Base-by-base conservation (phyloP, 2,888 invertebrate genomes). In the Eudemis profundana region DNA sequence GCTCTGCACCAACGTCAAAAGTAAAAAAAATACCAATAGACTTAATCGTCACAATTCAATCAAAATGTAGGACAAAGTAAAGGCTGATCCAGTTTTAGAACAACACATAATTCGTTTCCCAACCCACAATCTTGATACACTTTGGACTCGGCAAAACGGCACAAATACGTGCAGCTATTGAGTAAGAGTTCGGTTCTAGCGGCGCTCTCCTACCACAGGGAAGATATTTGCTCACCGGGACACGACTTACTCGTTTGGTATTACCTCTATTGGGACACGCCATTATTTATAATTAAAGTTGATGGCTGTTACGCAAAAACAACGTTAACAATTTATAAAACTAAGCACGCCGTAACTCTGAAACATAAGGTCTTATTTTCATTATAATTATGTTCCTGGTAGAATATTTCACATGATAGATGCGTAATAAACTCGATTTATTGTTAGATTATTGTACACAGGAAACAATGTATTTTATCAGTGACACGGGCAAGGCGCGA, bases 61-160 rank as follows among this genome's bases (percentile, higher is more conserved):
- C 65, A 46, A 57, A 59, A 21, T 57, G 12, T 51, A 47, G 19
- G 47, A 47, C n/a, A 21, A n/a, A 61, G 49, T 51, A 73, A 73
- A 78, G 74, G 74, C 72, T 78, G 78, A 83, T 81, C 79, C 77
- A 80, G 81, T 84, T 84, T 33, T 74, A 73, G 69, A 75, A 71
- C 72, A 73, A 78, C 80, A 79, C 79, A 79, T 79, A 81, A 82
- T 79, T 81, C 77, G 72, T 74, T 77, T 76, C 76, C 74, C 70
- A 81, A 76, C 78, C 73, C 68, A 71, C 78, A 81, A 84, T 85
- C 82, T 56, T 78, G 83, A 84, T 85, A 84, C 84, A 82, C 84
- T 85, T 83, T 85, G 82, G 77, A 75, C 77, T 74, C 72, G 66
- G 71, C 57, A 71, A 73, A 79, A 74, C 78, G 74, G 78, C 74